phyloP scores from a whole-genome alignment of 2,888 invertebrate genomes.

The Oligia fasciuncula region DNA sequence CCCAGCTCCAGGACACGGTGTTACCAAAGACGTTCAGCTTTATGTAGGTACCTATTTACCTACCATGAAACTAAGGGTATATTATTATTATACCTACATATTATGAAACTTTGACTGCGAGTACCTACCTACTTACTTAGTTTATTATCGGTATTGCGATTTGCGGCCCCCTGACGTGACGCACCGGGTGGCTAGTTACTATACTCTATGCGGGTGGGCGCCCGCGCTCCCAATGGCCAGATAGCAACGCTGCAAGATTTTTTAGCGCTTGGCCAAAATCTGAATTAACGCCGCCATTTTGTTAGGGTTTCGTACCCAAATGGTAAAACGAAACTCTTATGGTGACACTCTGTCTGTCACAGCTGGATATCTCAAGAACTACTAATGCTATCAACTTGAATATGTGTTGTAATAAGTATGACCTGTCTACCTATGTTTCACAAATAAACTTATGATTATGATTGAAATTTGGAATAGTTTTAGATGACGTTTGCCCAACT shows the following conservation, averaged over 20 bases:
- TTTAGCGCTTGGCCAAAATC: neutral
- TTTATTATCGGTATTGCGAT: neutral
- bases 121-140: neutral
- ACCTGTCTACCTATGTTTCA: too few relatives aligned
- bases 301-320: too few relatives aligned
- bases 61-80: too few relatives aligned
- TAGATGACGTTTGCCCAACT: too few relatives aligned
- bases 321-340: too few relatives aligned
- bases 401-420: too few relatives aligned
- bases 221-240: neutral
- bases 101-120: neutral
- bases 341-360: too few relatives aligned
- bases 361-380: too few relatives aligned
- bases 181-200: neutral
- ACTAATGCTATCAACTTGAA: too few relatives aligned
- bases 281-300: neutral
- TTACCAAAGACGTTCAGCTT: neutral
- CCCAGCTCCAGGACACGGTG: neutral
- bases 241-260: neutral
- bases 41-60: neutral
- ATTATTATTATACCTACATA: too few relatives aligned
- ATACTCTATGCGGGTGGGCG: neutral
- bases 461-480: too few relatives aligned
- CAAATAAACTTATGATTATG: too few relatives aligned
- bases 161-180: neutral